phyloP scores from a whole-genome alignment of 2,113 vertebrate species.

The Melanerpes aurifrons region DNA sequence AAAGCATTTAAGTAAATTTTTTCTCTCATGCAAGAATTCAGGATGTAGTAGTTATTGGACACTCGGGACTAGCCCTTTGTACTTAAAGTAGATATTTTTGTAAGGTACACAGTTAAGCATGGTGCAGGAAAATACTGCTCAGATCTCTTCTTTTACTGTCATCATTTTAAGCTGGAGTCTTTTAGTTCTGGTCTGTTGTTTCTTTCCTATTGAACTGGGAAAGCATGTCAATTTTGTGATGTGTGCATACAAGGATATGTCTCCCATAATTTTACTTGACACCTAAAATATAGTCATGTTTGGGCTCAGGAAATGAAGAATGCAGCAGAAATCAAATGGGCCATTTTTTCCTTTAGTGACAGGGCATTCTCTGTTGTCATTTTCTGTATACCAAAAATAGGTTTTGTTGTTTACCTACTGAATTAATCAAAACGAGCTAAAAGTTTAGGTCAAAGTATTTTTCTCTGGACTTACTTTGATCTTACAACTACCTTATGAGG shows the following conservation, averaged over 20 bases:
- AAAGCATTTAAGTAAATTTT: neutral
- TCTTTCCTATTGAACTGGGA: neutral
- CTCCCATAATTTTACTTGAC: constrained; percentile 37
- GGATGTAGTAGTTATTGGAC: neutral
- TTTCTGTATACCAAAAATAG: neutral
- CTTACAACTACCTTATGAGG: neutral
- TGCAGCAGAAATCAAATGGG: neutral
- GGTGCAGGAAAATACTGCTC: neutral
- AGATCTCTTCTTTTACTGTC: neutral
- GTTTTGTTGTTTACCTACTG: neutral
- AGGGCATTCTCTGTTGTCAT: neutral
- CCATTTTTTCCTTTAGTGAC: neutral
- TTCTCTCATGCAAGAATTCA: neutral
- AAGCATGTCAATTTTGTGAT: constrained; percentile 21
- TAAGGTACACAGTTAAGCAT: neutral
- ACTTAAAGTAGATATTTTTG: neutral
- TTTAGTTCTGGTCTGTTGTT: neutral
- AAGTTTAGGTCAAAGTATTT: neutral
- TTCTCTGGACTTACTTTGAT: neutral
- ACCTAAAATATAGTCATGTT: constrained; percentile 1
- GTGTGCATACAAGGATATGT: constrained; percentile 22
- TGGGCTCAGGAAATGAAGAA: neutral
- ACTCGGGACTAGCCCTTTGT: neutral
- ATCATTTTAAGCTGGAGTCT: neutral
- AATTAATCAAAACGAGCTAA: neutral